Evolutionary conservation across 2,888 invertebrate genomes (phyloP).

Genomic region (Clusia tigrina): DNA sequence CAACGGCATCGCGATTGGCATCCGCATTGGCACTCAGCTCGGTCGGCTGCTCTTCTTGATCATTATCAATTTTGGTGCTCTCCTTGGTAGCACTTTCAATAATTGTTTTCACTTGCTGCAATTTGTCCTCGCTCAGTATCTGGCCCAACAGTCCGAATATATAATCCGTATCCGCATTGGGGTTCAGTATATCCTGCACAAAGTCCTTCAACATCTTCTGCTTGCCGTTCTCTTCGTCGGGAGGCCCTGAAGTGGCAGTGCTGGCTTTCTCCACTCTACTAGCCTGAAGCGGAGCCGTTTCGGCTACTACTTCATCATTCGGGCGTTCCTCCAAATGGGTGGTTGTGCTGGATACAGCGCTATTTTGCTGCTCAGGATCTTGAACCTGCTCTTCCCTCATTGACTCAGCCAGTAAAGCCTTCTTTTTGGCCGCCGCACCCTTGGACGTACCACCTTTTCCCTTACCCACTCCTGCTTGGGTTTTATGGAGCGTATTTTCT

Average conservation of each 20-base stretch:
- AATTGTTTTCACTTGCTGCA: conserved; percentile 46
- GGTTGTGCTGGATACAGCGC: conserved; percentile 46
- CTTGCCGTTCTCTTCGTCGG: conserved; percentile 36
- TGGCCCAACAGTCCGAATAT: conserved; percentile 46
- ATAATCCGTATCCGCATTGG: conserved; percentile 41
- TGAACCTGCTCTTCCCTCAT: not conserved
- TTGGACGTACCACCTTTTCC: conserved; percentile 19
- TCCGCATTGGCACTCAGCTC: not conserved
- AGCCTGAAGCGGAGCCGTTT: conserved; percentile 28
- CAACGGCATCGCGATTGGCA: no score
- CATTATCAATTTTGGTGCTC: not conserved
- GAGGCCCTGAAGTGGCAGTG: conserved; percentile 24
- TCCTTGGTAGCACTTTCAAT: conserved; percentile 35
- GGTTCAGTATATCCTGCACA: conserved; percentile 46
- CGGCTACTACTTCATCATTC: not conserved
- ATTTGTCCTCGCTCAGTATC: conserved; percentile 46
- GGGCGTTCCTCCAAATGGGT: conserved; percentile 20
- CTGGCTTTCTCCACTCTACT: conserved; percentile 37
- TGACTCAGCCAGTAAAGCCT: conserved; percentile 7
- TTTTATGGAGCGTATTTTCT: not conserved
- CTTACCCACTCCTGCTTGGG: conserved; percentile 7
- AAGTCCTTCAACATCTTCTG: conserved; percentile 45
- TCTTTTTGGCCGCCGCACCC: not conserved
- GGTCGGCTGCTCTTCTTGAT: not conserved
- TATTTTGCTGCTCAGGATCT: conserved; percentile 40